Conservation (phyloP, 2,888 invertebrate species). For the Rapana venosa region DNA sequence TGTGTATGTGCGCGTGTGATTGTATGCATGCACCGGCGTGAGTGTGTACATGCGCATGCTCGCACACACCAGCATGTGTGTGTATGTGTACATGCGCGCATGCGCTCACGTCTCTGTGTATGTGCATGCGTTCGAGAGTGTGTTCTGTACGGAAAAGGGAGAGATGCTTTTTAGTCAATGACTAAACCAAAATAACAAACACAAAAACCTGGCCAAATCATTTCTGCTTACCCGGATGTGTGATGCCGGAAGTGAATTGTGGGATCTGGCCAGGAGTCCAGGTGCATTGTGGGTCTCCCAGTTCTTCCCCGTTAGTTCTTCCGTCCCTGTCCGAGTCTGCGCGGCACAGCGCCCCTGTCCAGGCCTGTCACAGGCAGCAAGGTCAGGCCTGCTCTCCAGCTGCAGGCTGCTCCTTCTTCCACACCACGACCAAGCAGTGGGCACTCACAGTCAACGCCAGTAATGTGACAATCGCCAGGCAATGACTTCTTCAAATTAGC, state of each 20-base stretch:
- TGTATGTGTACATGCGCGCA: neutral
- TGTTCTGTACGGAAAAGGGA: neutral
- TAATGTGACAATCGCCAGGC: too few relatives aligned
- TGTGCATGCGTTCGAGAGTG: neutral
- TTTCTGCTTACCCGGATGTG: conserved; percentile 4
- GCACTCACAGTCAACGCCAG: too few relatives aligned
- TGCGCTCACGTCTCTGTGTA: neutral
- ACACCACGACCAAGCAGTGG: too few relatives aligned
- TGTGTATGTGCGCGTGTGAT: neutral
- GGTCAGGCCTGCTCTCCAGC: too few relatives aligned
- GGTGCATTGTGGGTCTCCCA: conserved; percentile 22
- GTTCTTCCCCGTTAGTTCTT: conserved; percentile 29
- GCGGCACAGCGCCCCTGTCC: neutral
- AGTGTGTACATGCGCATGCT: neutral
- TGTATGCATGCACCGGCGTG: neutral
- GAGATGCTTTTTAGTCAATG: too few relatives aligned
- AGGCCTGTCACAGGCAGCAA: too few relatives aligned
- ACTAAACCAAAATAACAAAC: too few relatives aligned
- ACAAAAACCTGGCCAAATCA: too few relatives aligned
- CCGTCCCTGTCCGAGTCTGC: conserved; percentile 28
- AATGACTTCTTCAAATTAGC: too few relatives aligned
- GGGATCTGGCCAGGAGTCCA: neutral
- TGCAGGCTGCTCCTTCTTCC: too few relatives aligned
- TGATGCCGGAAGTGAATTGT: neutral
- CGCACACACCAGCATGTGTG: neutral